Base-by-base conservation (phyloP, 1,140 invertebrate species). In the Drosophila lacertosa region DNA sequence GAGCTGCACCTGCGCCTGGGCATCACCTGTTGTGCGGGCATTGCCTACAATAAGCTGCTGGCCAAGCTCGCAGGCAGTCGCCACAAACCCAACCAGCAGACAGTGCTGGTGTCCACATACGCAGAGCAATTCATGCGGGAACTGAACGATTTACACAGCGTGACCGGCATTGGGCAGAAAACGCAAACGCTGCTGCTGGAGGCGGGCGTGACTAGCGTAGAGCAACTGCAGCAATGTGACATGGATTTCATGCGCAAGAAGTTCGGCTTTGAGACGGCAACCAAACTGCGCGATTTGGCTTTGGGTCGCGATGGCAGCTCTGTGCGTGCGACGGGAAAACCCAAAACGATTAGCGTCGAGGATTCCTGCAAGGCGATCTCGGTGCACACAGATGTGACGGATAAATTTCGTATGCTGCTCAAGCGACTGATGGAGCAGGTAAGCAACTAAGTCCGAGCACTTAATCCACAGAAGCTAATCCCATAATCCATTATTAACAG, bases 21-120 rank as follows among this genome's bases (percentile, higher is more conserved):
- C 33, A 92, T 97, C 35, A 97, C 96, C 5, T 94, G 94, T 76
- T 96, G 96, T 92, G 96, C 96, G 51, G 96, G 96, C 10, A 94
- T 97, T 67, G 94, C 95, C 32, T 95, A 96, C 71, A 97, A 97
- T 89, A 97, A 97, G 91, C 86, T 97, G 45, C 89, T 97, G 73
- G 95, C 96, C 3, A 97, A 97, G 91, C 91, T 97, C 32, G 94
- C 94, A 15, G 95, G 95, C 66, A 93, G 93, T 29, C 91, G 93
- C 44, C 93, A 97, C 77, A 96, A 96, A 91, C 95, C 96, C 2
- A 95, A 97, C 91, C 94, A 96, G 74, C 96, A 97, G 83, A 97
- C 96, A 6, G 92, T 95, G 11, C 90, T 97, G 47, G 96, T 94
- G 67, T 95, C 96, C 16, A 94, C 94, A 62, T 93, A 93, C 74